A percentile compares a stretch with the other conserved stretches of the same genome.
Evolutionary conservation across 2,797 vertebrate species (phyloP).

Genomic region (Lindbergichthys nudifrons): DNA sequence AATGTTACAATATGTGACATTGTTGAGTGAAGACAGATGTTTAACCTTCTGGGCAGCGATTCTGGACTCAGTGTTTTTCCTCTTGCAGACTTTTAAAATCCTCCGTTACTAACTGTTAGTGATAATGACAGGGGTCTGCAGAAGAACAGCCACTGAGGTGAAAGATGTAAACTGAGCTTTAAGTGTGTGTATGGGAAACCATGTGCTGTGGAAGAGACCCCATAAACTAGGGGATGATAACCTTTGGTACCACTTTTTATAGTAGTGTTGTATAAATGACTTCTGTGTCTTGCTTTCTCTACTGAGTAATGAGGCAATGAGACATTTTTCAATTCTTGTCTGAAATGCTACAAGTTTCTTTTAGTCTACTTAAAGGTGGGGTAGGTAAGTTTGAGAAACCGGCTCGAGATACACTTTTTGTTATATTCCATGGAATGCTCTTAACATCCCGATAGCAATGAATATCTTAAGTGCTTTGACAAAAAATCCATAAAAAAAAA

Average conservation of each 20-base stretch:
- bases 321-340: no score
- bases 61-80: not conserved
- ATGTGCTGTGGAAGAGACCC: not conserved
- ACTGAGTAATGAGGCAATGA: no score
- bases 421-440: no score
- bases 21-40: slow-evolving; percentile 2
- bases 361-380: no score
- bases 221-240: not conserved
- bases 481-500: no score
- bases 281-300: not conserved
- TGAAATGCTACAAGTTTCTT: no score
- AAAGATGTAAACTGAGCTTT: slow-evolving; percentile 27
- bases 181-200: slow-evolving; percentile 17
- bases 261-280: not conserved
- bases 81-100: slow-evolving; percentile 7
- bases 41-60: slow-evolving; percentile 3
- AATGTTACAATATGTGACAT: slow-evolving; percentile 4
- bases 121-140: slow-evolving; percentile 16
- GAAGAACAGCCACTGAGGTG: slow-evolving; percentile 8
- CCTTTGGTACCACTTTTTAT: not conserved
- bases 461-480: no score
- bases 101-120: not conserved
- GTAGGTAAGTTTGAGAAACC: no score
- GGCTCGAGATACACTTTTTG: no score
- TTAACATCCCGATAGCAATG: no score